phyloP scores from a whole-genome alignment of 2,113 vertebrate genomes.

The Natator depressus region DNA sequence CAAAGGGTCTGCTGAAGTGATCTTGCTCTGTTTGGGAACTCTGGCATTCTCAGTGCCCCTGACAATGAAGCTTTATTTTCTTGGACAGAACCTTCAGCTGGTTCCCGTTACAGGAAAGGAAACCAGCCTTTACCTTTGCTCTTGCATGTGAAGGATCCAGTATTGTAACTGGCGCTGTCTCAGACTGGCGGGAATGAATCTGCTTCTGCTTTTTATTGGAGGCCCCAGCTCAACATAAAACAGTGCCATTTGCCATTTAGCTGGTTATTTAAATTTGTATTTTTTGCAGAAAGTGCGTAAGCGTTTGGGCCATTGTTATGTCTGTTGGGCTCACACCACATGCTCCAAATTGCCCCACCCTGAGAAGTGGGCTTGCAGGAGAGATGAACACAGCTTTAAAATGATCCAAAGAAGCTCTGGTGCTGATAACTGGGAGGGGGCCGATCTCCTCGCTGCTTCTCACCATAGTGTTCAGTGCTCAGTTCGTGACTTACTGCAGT shows the following conservation, averaged over 20 bases:
- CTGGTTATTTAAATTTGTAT: conserved; percentile 50
- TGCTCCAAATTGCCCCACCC: not conserved
- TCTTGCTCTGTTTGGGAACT: not conserved
- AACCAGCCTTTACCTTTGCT: conserved; percentile 27
- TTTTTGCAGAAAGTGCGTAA: not conserved
- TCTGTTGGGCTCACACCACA: not conserved
- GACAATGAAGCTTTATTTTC: not conserved
- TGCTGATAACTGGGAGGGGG: not conserved
- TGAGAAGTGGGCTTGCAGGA: conserved; percentile 1
- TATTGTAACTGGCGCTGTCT: conserved; percentile 60
- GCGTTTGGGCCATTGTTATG: not conserved
- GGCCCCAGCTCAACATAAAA: conserved; percentile 72
- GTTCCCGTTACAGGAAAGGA: not conserved
- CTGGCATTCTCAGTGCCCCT: not conserved
- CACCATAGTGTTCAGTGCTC: not conserved
- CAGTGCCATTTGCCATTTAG: conserved; percentile 65
- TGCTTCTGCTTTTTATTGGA: conserved; percentile 71
- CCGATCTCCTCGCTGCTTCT: not conserved
- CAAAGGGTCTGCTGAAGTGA: not conserved
- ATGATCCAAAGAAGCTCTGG: not conserved
- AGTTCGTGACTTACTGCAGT: not conserved
- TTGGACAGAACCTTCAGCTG: conserved; percentile 1
- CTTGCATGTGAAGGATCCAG: conserved; percentile 35
- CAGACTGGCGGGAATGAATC: conserved; percentile 62
- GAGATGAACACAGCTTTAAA: not conserved